A percentile compares a stretch with the other conserved stretches of the same genome.
These are phyloP conservation scores for Pheosia gnoma DNA, from an alignment of 2,888 invertebrate species.

Conservation along the genomic window DNA sequence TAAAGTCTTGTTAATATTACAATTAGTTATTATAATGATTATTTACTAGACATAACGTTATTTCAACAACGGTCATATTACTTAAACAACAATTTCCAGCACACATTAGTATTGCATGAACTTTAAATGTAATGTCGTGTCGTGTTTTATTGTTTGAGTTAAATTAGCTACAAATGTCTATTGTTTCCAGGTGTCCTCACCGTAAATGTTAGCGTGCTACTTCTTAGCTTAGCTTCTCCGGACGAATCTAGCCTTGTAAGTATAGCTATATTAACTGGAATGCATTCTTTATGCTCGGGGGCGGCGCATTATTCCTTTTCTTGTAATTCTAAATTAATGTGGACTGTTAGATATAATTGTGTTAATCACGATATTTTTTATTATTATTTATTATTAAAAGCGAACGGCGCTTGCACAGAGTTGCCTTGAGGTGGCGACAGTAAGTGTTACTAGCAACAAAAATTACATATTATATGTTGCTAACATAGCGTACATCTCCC, in stretches of 20 bases:
- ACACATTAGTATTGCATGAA: slow-evolving; percentile 46
- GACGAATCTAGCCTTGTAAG: slow-evolving; percentile 98
- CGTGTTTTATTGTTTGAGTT: slow-evolving; percentile 39
- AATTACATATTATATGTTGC: no score
- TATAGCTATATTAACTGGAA: slow-evolving; percentile 42
- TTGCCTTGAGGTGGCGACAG: no score
- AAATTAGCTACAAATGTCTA: slow-evolving; percentile 45
- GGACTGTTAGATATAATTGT: no score
- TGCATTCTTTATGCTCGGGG: no score
- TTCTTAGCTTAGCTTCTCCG: slow-evolving; percentile 96
- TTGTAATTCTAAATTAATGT: no score
- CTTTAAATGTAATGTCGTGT: slow-evolving; percentile 51
- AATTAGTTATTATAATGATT: no score
- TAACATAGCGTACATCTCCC: neutral
- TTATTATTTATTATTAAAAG: no score
- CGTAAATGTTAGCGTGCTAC: slow-evolving; percentile 96
- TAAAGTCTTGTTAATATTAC: neutral
- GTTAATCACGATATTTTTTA: no score
- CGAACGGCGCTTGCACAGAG: no score
- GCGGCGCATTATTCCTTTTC: no score
- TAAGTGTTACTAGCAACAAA: no score
- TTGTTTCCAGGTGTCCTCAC: slow-evolving; percentile 92
- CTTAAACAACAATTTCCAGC: slow-evolving; percentile 27
- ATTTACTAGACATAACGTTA: neutral
- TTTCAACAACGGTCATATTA: neutral